Base-by-base conservation (phyloP, 2,888 invertebrate species). In the Sylvicola cinctus region DNA sequence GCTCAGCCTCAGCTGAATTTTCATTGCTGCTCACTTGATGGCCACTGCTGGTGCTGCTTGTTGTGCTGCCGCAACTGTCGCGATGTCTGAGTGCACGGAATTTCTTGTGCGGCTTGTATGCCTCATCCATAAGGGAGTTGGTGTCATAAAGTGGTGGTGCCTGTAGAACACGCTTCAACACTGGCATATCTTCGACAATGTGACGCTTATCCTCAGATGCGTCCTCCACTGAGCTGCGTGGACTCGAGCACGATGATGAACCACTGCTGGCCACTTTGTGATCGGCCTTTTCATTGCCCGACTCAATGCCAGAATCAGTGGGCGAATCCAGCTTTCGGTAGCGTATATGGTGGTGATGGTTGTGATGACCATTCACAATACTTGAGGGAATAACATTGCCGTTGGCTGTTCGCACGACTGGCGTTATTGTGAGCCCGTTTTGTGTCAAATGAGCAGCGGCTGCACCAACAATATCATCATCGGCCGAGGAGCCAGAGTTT, bases 61-160 rank as follows among this genome's bases (percentile, higher is more conserved):
- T 69, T 46, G 74, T 74, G 3, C 80, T 79, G 49, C 83, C 83
- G 29, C 77, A 78, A 2, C 74, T 72, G 50, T 84, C 83, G 45
- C 81, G 79, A 40, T 67, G 66, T 16, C 83, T 65, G 51, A 84
- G 62, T 3, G 84, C 84, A 30, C 90, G 74, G 68, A 90, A 90
- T 58, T 90, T 90, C 60, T 90, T 90, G 65, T 90, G 90, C 39
- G 88, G 88, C 54, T 88, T 85, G 63, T 90, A 90, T 12, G 87
- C 87, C 59, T 87, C 88, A 54, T 88, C 87, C 87, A 90, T 88
- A 37, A 90, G 60, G 2, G 81, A 77, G 51, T 81, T 80, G 36
- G 87, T 84, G 51, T 87, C 85, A 57, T 87, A 84, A 6, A 88
- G 61, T 0, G 88, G 90, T 2, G 90, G 90, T 2, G 90, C 88